phyloP scores from a whole-genome alignment of 1,140 invertebrate species.

The Eubasilissa regina region DNA sequence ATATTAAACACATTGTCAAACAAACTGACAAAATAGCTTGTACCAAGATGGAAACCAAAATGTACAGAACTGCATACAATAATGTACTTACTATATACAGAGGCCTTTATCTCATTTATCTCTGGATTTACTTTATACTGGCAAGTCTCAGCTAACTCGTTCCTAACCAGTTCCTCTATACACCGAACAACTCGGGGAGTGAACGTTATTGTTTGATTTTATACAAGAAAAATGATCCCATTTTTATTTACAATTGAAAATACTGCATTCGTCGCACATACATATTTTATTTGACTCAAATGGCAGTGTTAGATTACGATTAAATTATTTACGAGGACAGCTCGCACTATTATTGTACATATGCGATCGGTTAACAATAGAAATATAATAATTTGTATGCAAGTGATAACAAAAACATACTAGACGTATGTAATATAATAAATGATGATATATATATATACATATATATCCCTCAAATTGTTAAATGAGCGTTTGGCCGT shows the following conservation, averaged over 20 bases:
- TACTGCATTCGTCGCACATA: slow-evolving; percentile 8
- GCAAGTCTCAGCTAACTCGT: slow-evolving; percentile 9
- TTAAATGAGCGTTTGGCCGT: slow-evolving; percentile 19
- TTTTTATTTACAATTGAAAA: neutral
- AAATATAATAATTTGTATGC: neutral
- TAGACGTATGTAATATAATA: neutral
- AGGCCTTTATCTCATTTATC: slow-evolving; percentile 11
- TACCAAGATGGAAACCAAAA: slow-evolving; percentile 25
- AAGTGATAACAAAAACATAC: slow-evolving; percentile 7
- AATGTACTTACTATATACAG: slow-evolving; percentile 2
- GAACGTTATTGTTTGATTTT: neutral
- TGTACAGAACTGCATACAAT: slow-evolving; percentile 7
- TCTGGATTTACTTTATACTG: slow-evolving; percentile 7
- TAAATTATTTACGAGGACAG: too few species aligned
- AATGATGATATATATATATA: neutral
- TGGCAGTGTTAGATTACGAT: slow-evolving; percentile 24
- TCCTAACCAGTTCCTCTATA: neutral
- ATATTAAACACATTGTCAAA: slow-evolving; percentile 37
- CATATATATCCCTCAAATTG: slow-evolving; percentile 12
- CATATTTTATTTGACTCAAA: neutral
- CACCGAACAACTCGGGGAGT: neutral
- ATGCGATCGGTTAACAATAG: neutral
- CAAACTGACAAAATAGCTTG: slow-evolving; percentile 33
- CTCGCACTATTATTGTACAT: neutral
- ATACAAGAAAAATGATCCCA: slow-evolving; percentile 3